A percentile compares a stretch with the other conserved stretches of the same genome.
These are phyloP conservation scores for Eremophila alpestris DNA, from an alignment of 2,797 vertebrate species.

Conservation along the genomic window DNA sequence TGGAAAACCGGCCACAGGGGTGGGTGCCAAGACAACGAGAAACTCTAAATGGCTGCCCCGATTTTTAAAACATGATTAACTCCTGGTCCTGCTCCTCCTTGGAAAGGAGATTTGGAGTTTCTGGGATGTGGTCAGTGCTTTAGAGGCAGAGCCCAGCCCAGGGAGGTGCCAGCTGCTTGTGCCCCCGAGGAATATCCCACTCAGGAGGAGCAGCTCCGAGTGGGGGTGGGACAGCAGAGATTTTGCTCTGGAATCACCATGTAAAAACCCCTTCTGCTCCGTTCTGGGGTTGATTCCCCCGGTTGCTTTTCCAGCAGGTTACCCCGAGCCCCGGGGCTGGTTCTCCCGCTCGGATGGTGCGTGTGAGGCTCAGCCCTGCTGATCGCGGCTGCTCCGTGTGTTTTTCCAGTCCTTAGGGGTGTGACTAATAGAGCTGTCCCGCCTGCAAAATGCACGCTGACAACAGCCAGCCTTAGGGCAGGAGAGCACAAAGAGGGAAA, in stretches of 20 bases:
- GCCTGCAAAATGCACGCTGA: neutral
- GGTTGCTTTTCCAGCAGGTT: neutral
- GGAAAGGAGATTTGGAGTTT: neutral
- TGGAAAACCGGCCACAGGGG: neutral
- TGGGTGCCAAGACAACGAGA: neutral
- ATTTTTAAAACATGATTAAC: neutral
- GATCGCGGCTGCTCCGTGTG: neutral
- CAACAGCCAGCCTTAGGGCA: neutral
- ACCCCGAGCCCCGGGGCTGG: neutral
- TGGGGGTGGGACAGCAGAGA: neutral
- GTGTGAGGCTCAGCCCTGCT: neutral
- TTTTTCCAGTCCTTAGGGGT: neutral
- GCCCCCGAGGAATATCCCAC: rapidly evolving
- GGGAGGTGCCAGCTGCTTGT: neutral
- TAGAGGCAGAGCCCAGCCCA: neutral
- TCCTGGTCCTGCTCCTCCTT: neutral
- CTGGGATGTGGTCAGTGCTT: neutral
- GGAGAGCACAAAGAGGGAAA: neutral
- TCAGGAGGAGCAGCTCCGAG: neutral
- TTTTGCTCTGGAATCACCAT: neutral
- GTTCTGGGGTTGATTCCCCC: rapidly evolving
- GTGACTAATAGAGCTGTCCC: neutral
- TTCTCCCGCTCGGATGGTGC: rapidly evolving
- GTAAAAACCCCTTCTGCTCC: neutral
- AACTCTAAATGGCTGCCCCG: neutral